Evolutionary conservation across 2,797 vertebrate species (phyloP), one percentile per base, ranked within the genome.

Genomic region (Arremon brunneinucha): DNA sequence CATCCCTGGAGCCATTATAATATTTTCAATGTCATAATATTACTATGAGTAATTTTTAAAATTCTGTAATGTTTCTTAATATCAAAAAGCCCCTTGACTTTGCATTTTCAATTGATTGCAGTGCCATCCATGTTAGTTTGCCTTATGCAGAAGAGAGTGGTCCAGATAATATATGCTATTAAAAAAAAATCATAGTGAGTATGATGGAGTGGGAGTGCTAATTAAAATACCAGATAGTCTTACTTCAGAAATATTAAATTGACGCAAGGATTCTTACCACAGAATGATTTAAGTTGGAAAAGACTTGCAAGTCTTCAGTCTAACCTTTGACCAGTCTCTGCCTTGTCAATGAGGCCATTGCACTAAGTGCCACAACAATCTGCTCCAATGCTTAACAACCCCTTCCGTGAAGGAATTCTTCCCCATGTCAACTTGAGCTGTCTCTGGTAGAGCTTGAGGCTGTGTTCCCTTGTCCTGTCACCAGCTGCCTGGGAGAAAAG

Each of bases 391-490:
- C 16, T 44, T 43, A 39, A 14, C 35, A 55, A 2, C 16, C 32
- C 6, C 8, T 69, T 49, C 49, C 1, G 0, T 24, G 49, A 76
- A 24, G 3, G 7, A 27, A 28, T 35, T 47, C 19, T 62, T 62
- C 11, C 15, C 1, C 0, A 11, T 24, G 6, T 37, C 19, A 0
- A 14, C 16, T 27, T 12, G 32, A 62, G 14, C 41, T 62, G 27
- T 18, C n/a, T 12, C 19, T n/a, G 37, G 52, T 13, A 28, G 15
- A 68, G 32, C 11, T 21, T 49, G 23, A 55, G 19, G 15, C 39
- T 12, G 1, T 20, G 41, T 23, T 27, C 13, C 47, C 35, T 55
- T 41, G 8, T 41, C 30, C 24, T 46, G n/a, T 46, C 30, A 14
- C 7, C 2, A 1, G 3, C 11, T 62, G 4, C 27, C 11, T n/a